Base-by-base conservation (phyloP, 2,888 invertebrate species). In the Tenthredo notha region DNA sequence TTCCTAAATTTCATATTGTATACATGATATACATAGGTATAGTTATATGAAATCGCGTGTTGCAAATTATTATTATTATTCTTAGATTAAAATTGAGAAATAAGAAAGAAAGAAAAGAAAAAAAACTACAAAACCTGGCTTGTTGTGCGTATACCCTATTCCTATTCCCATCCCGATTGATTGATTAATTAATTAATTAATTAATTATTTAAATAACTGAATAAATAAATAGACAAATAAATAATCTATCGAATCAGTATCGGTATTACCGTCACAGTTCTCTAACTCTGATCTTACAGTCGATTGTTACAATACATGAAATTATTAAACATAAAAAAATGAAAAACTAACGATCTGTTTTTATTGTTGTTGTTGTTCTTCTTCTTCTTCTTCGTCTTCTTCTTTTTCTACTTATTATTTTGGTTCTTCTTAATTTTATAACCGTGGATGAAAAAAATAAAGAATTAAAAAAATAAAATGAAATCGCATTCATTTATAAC, bases 51-150 rank as follows among this genome's bases (percentile, higher is more conserved):
- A n/a, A 18, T 50, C 75, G 50, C 75, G 75, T 75, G 75, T 50
- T 54, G n/a, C n/a, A 75, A 40, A 75, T 75, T 47, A 75, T 75
- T 75, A 75, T 47, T 75, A 47, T 47, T 54, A 54, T 54, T n/a
- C 18, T n/a, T 54, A 37, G 37, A 21, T 21, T 75, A 50, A 50
- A 75, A 75, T 29, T 5, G 75, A 75, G 75, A 50, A 21, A 25
- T 15, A 25, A 75, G 72, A 47, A 37, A 40, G 18, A 9, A 70
- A 70, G 2, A 70, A 33, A 47, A 47, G 15, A 47, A 43, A 43
- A 43, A 37, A 61, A 61, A 47, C 4, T 47, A 47, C 12, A 12
- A 47, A 47, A 47, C 47, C 47, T 47, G 47, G 15, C 47, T 47
- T 65, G 29, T 47, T 65, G 29, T 29, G 29, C 25, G 21, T 65